A percentile compares a stretch with the other conserved stretches of the same genome.
Conservation (phyloP, 2,888 invertebrate genomes). For the Trichopoda pennipes region DNA sequence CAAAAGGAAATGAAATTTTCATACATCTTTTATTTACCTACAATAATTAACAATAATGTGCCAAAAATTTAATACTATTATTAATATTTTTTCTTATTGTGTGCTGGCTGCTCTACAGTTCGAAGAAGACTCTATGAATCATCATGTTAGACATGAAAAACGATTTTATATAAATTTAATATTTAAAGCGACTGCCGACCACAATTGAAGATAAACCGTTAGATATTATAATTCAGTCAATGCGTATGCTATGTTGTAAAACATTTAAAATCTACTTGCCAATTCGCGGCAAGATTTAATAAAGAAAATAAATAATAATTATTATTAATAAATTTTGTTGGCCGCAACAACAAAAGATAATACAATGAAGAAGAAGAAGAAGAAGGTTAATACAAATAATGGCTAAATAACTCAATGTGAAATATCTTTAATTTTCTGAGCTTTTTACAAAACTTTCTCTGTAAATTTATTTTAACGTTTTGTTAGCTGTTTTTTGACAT, state of each 20-base stretch:
- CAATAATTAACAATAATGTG: background rate
- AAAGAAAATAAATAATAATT: too few relatives aligned
- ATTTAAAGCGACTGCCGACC: background rate
- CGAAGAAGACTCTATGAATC: constrained; percentile 43
- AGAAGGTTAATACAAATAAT: too few relatives aligned
- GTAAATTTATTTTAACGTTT: too few relatives aligned
- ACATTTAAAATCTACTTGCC: background rate
- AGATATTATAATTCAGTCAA: background rate
- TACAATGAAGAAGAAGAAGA: too few relatives aligned
- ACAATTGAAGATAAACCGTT: background rate
- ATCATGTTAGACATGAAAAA: constrained; percentile 23
- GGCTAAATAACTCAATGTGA: too few relatives aligned
- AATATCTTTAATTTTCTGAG: too few relatives aligned
- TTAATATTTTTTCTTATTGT: constrained; percentile 7
- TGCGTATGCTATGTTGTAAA: background rate
- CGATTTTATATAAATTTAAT: constrained; percentile 30
- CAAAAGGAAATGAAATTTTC: background rate
- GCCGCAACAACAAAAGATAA: too few relatives aligned
- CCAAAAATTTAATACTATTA: background rate
- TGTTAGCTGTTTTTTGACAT: too few relatives aligned
- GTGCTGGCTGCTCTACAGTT: constrained; percentile 18
- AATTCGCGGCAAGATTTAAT: too few relatives aligned
- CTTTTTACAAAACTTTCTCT: too few relatives aligned
- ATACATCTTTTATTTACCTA: background rate
- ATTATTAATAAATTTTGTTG: too few relatives aligned